Evolutionary conservation across 2,113 vertebrate species (phyloP).

Genomic region (Phylloscopus trochiloides): DNA sequence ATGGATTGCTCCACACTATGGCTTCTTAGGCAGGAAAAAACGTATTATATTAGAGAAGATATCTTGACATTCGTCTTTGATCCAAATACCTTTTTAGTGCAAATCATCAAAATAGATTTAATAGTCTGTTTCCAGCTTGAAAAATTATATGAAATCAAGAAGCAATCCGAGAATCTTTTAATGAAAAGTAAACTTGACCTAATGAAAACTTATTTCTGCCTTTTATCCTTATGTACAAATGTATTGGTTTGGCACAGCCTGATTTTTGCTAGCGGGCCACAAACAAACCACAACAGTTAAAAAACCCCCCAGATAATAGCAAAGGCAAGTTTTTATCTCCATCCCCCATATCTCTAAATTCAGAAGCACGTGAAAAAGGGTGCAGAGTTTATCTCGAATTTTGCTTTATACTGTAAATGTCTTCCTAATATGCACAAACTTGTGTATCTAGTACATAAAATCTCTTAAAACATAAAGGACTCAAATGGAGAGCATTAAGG

Average conservation of each 20-base stretch:
- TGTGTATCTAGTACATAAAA: not conserved
- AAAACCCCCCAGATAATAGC: not conserved
- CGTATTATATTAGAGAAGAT: not conserved
- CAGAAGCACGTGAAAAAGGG: not conserved
- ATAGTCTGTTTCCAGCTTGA: conserved; percentile 25
- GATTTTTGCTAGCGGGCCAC: not conserved
- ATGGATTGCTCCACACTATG: not conserved
- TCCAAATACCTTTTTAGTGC: conserved; percentile 45
- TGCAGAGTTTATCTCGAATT: not conserved
- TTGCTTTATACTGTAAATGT: not conserved
- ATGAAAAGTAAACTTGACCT: conserved; percentile 55
- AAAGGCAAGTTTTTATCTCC: not conserved
- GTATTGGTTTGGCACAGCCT: not conserved
- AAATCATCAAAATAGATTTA: conserved; percentile 45
- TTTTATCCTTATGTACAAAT: conserved; percentile 44
- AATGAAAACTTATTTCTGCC: conserved; percentile 63
- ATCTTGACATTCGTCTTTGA: not conserved
- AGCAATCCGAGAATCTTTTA: conserved; percentile 54
- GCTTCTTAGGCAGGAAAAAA: not conserved
- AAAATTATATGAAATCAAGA: conserved; percentile 59
- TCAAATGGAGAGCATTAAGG: not conserved
- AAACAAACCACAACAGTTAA: not conserved
- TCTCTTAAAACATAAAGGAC: not conserved
- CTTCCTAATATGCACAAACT: not conserved
- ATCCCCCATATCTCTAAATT: not conserved